Base-by-base conservation (phyloP, 2,888 invertebrate genomes). In the Endotricha flammealis region DNA sequence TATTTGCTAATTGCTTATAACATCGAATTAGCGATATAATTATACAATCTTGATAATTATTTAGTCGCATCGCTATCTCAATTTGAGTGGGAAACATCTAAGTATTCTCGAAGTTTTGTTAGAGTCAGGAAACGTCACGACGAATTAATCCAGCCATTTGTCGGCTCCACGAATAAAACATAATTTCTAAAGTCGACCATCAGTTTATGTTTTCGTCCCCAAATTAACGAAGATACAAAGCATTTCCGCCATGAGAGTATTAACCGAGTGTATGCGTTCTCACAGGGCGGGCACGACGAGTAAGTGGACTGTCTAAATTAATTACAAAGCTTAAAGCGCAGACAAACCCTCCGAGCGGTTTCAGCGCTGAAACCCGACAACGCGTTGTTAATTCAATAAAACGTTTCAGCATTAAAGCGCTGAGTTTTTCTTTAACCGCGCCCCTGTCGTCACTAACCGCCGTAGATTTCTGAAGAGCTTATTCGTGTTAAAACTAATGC, bases 231-330 rank as follows among this genome's bases (percentile, higher is more conserved):
- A 59, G 64, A 65, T 63, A 69, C 62, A 68, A 73, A 75, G 71
- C 67, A 64, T 71, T 75, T 76, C 75, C 75, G 74, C 58, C 58
- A 52, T 61, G 57, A 63, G 63, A 62, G 65, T 66, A 68, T 64
- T 64, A 67, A 67, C 60, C 61, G 53, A 67, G 54, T 67, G 68
- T 65, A 71, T 65, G 56, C 72, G 73, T 68, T 67, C 64, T 53
- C 60, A 56, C 50, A 62, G 62, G 67, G 55, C 48, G 53, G 64
- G 60, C 59, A 61, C 61, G 59, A 48, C 50, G 66, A 61, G 55
- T 74, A 73, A 78, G 78, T 74, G 78, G 74, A 67, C 74, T 75
- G 78, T 76, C 77, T 72, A 69, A 81, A 82, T 79, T 81, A 85
- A 83, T 83, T 81, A 81, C 71, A 64, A 58, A 67, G 72, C 71